These are phyloP conservation scores for Chloebia gouldiae DNA, from an alignment of 2,113 vertebrate species.

Conservation along the genomic window DNA sequence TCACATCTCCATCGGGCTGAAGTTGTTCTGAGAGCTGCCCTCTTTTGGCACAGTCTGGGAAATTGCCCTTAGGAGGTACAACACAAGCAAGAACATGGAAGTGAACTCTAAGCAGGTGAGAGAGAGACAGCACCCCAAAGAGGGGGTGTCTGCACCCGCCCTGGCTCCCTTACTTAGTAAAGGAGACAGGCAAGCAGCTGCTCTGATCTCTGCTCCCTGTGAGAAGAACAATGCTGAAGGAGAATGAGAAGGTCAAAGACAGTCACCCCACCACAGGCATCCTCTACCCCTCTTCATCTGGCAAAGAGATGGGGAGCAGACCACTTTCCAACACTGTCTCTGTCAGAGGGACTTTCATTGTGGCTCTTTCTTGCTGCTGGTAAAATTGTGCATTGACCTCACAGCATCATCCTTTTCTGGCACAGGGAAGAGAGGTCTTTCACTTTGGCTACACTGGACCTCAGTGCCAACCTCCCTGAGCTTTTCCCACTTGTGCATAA, in stretches of 20 bases:
- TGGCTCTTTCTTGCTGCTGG: neutral
- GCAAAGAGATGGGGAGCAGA: neutral
- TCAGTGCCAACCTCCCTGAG: neutral
- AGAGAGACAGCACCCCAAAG: neutral
- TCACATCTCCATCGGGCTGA: rapidly evolving
- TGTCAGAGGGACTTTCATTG: neutral
- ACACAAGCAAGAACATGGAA: neutral
- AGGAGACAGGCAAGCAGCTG: neutral
- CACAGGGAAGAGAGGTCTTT: neutral
- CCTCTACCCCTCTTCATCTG: neutral
- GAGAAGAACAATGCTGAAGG: neutral
- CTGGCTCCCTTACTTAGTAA: neutral
- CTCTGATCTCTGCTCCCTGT: neutral
- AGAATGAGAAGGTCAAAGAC: neutral
- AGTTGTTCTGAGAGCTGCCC: neutral
- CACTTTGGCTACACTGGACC: neutral
- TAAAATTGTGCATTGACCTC: neutral
- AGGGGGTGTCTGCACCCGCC: neutral
- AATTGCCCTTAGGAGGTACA: neutral
- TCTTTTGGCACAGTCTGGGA: neutral
- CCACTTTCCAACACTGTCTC: rapidly evolving
- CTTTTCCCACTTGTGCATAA: neutral
- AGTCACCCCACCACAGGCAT: neutral
- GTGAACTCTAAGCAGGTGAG: neutral
- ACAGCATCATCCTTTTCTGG: neutral